Base-by-base conservation (phyloP, 2,113 vertebrate genomes). In the Pteropus alecto region DNA sequence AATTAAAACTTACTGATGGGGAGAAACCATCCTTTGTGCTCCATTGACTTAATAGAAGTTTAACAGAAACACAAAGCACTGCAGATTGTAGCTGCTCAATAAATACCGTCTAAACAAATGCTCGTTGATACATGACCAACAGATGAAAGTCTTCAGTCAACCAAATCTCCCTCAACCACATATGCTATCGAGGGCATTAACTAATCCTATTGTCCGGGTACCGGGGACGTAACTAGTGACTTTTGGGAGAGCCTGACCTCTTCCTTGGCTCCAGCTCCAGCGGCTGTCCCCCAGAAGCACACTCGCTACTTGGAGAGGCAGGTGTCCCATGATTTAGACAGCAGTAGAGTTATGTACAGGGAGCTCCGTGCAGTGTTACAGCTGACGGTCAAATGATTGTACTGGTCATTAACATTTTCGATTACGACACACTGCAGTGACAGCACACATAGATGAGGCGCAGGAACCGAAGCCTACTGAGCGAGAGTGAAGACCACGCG, bases 401-500 rank as follows among this genome's bases (percentile, higher is more conserved):
- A 6, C 26, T 10, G 13, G 28, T 6, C 28, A 0, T 6, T 38
- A 51, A 28, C 18, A 8, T 2, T 43, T 24, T 21, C 54, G 12
- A 26, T 6, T 28, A 11, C 5, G 65, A 67, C 30, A 6, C 26
- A 12, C 1, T 30, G 28, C 35, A 4, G 12, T 15, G 18, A 68
- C 11, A 26, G 41, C 63, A 13, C 28, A 16, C 16, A 9, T 1
- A 21, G 22, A 16, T 0, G 0, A 38, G 13, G 5, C 9, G 1
- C 15, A 4, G 26, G 28, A 41, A 30, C 8, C 30, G 5, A 16
- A 8, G 12, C 14, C n/a, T 10, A 0, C 1, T 0, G 24, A 9
- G 1, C 0, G 33, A 48, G 18, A 33, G 58, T 1, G 33, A 22
- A 71, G 41, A 21, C 2, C 33, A 2, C 0, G 18, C 2, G n/a